phyloP scores from a whole-genome alignment of 1,140 invertebrate genomes.

The Hypsibius dujardini region DNA sequence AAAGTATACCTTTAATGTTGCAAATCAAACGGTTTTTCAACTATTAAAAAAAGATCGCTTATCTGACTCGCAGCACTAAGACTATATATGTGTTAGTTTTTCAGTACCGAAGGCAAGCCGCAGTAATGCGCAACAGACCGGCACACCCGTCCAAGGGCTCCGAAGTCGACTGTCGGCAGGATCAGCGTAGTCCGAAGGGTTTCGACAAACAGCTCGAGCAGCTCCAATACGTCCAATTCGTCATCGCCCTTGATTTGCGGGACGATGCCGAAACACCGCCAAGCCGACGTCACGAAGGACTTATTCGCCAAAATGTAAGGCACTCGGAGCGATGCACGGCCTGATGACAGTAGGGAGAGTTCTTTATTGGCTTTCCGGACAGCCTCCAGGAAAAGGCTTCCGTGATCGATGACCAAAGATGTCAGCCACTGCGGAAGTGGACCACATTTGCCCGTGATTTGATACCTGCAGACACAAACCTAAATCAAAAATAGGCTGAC shows the following conservation, averaged over 20 bases:
- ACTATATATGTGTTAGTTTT: too few relatives aligned
- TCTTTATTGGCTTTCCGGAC: conserved; percentile 8
- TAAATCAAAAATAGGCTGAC: too few relatives aligned
- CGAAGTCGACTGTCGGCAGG: not conserved
- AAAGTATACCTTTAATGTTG: too few relatives aligned
- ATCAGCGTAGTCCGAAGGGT: not conserved
- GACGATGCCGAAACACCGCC: not conserved
- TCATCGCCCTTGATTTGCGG: not conserved
- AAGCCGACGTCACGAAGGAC: not conserved
- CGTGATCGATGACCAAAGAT: not conserved
- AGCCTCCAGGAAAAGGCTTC: not conserved
- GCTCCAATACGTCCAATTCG: not conserved
- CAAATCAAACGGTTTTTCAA: too few relatives aligned
- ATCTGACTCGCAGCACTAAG: too few relatives aligned
- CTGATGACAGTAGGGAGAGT: not conserved
- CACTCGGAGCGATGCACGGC: not conserved
- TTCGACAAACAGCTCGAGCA: conserved; percentile 1
- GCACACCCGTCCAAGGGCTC: not conserved
- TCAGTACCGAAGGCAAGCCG: not conserved
- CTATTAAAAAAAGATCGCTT: too few relatives aligned
- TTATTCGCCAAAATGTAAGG: not conserved
- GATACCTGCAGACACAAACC: too few relatives aligned
- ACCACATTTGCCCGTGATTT: too few relatives aligned
- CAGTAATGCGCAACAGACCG: not conserved
- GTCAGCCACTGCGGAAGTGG: too few relatives aligned